These are phyloP conservation scores for Mareca strepera DNA, from an alignment of 2,797 vertebrate species.

Conservation along the genomic window DNA sequence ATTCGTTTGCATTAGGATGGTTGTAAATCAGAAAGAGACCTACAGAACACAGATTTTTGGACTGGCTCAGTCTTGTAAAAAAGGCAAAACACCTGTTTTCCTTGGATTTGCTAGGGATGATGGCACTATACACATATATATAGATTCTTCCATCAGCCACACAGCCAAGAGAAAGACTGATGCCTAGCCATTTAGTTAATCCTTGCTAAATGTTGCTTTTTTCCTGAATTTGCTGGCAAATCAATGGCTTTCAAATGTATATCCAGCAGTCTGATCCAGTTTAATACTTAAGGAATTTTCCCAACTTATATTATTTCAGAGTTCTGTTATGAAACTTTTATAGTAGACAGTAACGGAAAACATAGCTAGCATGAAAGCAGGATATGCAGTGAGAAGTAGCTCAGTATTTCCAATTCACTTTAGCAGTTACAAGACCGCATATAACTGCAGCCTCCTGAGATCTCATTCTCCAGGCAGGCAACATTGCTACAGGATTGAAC, in stretches of 20 bases:
- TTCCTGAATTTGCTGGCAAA: not conserved
- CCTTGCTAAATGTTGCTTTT: not conserved
- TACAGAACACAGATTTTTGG: not conserved
- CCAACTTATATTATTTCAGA: not conserved
- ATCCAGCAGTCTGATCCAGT: not conserved
- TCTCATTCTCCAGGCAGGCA: not conserved
- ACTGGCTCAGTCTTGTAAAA: not conserved
- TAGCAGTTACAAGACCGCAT: not conserved
- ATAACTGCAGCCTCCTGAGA: not conserved
- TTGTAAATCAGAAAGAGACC: not conserved
- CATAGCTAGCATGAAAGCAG: not conserved
- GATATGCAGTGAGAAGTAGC: not conserved
- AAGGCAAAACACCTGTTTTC: not conserved
- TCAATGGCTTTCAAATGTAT: not conserved
- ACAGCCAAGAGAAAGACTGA: not conserved
- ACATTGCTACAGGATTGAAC: not conserved
- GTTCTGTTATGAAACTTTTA: not conserved
- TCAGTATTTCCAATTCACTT: not conserved
- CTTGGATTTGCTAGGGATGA: not conserved
- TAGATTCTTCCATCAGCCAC: not conserved
- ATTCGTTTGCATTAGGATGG: not conserved
- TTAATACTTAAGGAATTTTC: not conserved
- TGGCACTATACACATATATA: not conserved
- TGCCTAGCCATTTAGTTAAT: not conserved
- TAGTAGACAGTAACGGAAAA: not conserved